Evolutionary conservation across 2,797 vertebrate species (phyloP), one percentile per base, ranked within the genome.

Genomic region (Pipistrellus pipistrellus): DNA sequence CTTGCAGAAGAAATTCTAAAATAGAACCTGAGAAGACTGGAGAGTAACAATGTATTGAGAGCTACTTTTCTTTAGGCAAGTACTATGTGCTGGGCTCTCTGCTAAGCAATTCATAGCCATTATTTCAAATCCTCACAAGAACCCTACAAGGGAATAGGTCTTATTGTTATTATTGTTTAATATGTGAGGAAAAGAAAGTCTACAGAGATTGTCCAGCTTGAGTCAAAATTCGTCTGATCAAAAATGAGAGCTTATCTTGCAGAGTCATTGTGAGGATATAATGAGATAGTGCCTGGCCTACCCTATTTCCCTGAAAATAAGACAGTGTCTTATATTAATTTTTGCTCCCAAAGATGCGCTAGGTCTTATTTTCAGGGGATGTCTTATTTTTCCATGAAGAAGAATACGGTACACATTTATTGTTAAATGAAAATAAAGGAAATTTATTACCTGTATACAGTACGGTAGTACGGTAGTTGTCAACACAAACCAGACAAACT

Each of bases 121-220:
- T 88, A 85, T 85, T 51, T 73, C 18, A 15, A 86, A 46, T 71
- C 92, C 25, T 88, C 62, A 78, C 14, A 93, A 88, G 84, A 89
- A 81, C 17, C 18, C 21, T 64, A 14, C 2, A 35, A 68, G 1
- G 30, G 18, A 57, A 9, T 44, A 30, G 11, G 32, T 69, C 46
- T 57, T 69, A 41, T 89, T 59, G 80, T 75, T 35, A 73, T 53
- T 1, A 12, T 72, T 83, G 13, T 75, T 94, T 69, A 72, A 88
- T 21, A 68, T 48, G 35, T 71, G 41, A 66, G 73, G 41, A 82
- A 95, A 95, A 95, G 88, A 78, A 87, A 94, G 46, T 64, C 64
- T 75, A 62, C 44, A 89, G 35, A 92, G 41, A 18, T 53, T 72
- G 21, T 87, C 35, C 23, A 62, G 35, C 21, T 12, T 86, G 13